These are phyloP conservation scores for Sycophaga agraensis DNA, from an alignment of 1,140 invertebrate species.

Conservation along the genomic window DNA sequence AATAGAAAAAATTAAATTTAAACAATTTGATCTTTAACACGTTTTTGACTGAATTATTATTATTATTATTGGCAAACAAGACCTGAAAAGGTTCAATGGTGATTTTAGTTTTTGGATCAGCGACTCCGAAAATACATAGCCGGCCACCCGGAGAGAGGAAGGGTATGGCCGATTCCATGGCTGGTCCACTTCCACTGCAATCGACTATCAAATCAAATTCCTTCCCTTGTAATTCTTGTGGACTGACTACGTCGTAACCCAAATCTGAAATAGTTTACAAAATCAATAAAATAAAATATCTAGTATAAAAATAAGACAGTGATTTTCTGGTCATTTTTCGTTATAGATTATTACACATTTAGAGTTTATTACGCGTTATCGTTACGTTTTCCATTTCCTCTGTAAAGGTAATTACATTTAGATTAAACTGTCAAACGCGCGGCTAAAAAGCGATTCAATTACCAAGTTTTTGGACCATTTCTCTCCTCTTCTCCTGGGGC, in stretches of 20 bases:
- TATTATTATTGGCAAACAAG: neutral
- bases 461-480: constrained; percentile 62
- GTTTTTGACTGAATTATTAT: neutral
- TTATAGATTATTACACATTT: no score
- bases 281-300: no score
- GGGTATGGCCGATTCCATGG: constrained; percentile 58
- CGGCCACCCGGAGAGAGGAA: constrained; percentile 57
- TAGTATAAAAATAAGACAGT: no score
- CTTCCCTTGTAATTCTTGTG: constrained; percentile 58
- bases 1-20: no score
- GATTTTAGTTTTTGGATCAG: constrained; percentile 55
- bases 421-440: no score
- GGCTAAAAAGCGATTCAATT: constrained; percentile 38
- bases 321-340: no score
- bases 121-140: constrained; percentile 63
- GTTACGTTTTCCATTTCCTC: no score
- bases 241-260: constrained; percentile 59
- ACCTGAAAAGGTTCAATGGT: constrained; percentile 49
- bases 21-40: neutral
- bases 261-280: constrained; percentile 56
- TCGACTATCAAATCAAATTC: constrained; percentile 67
- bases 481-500: constrained; percentile 59
- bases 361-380: no score
- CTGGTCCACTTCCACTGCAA: constrained; percentile 65
- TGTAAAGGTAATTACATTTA: no score